Evolutionary conservation across 2,797 vertebrate genomes (phyloP), one percentile per base, ranked within the genome.

Genomic region (Enteromius viviparus): DNA sequence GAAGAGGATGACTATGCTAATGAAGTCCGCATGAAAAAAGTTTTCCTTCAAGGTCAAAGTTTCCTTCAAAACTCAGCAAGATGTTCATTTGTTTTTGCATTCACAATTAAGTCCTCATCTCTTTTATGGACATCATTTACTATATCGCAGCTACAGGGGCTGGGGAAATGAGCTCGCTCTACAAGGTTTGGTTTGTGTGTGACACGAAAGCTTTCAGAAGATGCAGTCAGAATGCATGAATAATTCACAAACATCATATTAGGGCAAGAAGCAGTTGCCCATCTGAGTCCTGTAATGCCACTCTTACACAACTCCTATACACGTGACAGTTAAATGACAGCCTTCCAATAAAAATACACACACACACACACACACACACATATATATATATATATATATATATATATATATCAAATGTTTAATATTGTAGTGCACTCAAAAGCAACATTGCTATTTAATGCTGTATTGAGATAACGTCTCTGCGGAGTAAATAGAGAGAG

Each of bases 241-340:
- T 85, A 69, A 75, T 83, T 76, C 42, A 83, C 21, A 65, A 15
- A 37, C 55, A 76, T 85, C 74, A 47, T 60, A 72, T 81, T 66
- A 72, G 12, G 40, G 40, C 75, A 77, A 17, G 26, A 72, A 26
- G 40, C 6, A 55, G 14, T 53, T 29, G 49, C 42, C 72, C 62
- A 49, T 26, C 14, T 17, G 7, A 64, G 55, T 58, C 26, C 65
- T 81, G 53, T 64, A 55, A 45, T 78, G 32, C 58, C 76, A 60
- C 55, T 32, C 37, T 81, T 78, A 72, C 60, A 66, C 65, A 77
- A 78, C 29, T 62, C 42, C 37, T 65, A 12, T 34, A 40, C 23
- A 65, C 1, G 1, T 11, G 37, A 21, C 10, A 3, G 34, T 10
- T 42, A 55, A 68, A 37, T 29, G 40, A 45, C 1, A 76, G 37